Percentiles rank a stretch among this genome's conserved stretches.
Conservation (phyloP, 2,797 vertebrate genomes). For the Rhinoraja longicauda region DNA sequence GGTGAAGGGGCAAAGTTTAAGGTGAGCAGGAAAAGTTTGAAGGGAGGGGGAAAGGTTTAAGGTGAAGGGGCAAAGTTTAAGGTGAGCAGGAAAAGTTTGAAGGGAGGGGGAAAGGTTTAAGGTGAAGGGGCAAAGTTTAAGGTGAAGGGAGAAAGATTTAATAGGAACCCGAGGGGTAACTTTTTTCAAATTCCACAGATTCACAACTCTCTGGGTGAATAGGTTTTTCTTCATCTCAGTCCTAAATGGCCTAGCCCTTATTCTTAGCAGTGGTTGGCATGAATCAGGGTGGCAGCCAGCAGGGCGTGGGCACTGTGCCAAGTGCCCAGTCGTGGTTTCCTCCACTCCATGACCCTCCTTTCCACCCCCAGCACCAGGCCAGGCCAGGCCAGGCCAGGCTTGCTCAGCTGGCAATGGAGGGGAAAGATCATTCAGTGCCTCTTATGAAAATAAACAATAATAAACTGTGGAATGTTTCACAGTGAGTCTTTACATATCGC, state of each 20-base stretch:
- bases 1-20: too few relatives aligned
- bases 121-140: too few relatives aligned
- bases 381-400: neutral
- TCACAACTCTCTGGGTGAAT: too few relatives aligned
- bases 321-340: neutral
- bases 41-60: too few relatives aligned
- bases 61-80: too few relatives aligned
- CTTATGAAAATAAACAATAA: conserved; percentile 33
- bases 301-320: neutral
- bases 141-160: too few relatives aligned
- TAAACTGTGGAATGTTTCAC: conserved; percentile 34
- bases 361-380: neutral
- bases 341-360: neutral
- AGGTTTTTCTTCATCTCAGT: too few relatives aligned
- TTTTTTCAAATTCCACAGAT: too few relatives aligned
- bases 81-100: too few relatives aligned
- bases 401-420: conserved; percentile 8
- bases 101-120: too few relatives aligned
- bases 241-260: neutral
- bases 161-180: too few relatives aligned
- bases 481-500: conserved; percentile 11
- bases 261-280: neutral
- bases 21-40: too few relatives aligned
- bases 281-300: conserved; percentile 19
- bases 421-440: conserved; percentile 30